These are phyloP conservation scores for Marmota flaviventris DNA, from an alignment of 2,113 vertebrate genomes.

Conservation along the genomic window DNA sequence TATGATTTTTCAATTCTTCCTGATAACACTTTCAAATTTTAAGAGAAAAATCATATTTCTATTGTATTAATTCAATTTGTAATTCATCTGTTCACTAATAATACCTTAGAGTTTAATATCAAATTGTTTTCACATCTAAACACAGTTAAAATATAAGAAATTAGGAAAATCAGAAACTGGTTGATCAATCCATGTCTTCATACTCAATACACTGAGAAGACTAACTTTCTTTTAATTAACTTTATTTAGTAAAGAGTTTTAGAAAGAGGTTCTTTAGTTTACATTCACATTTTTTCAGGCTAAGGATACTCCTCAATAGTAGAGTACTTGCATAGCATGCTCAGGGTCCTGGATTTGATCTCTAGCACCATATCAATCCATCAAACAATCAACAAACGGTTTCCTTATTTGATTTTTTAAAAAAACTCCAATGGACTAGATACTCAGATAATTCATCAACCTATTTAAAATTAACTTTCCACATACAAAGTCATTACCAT, in stretches of 20 bases:
- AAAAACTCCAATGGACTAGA: constrained; percentile 21
- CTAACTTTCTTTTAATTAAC: neutral
- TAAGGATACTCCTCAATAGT: neutral
- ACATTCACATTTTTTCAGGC: neutral
- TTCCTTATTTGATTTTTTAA: constrained; percentile 49
- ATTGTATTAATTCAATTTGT: neutral
- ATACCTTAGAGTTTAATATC: neutral
- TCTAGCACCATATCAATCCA: neutral
- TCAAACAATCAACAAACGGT: neutral
- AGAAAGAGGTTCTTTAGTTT: neutral
- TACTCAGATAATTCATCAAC: neutral
- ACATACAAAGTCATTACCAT: neutral
- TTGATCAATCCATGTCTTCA: neutral
- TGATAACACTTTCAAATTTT: constrained; percentile 39
- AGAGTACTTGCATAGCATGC: neutral
- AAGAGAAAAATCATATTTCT: constrained; percentile 8
- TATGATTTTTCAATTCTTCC: constrained; percentile 34
- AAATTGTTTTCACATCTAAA: constrained; percentile 11
- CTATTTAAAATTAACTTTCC: constrained; percentile 44
- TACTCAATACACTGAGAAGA: neutral
- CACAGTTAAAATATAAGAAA: constrained; percentile 9
- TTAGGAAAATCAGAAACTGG: constrained; percentile 9
- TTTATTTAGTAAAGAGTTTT: constrained; percentile 18
- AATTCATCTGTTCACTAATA: neutral
- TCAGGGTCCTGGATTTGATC: neutral